These are phyloP conservation scores for Matsumyia berberina DNA, from an alignment of 2,888 invertebrate genomes.

Conservation along the genomic window DNA sequence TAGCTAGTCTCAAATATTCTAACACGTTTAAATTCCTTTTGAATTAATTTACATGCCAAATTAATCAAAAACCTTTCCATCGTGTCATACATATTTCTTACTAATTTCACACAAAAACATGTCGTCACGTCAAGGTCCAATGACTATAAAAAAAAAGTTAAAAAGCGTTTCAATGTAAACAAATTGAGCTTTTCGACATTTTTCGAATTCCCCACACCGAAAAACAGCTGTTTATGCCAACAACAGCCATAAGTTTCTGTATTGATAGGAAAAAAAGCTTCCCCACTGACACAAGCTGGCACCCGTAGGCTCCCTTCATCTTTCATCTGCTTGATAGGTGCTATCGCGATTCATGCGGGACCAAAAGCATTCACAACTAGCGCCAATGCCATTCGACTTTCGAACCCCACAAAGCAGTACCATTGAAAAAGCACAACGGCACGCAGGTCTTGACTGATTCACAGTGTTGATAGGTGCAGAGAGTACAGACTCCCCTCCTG, in stretches of 20 bases:
- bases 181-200: slow-evolving; percentile 31
- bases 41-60: not conserved
- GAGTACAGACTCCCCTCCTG: slow-evolving; percentile 41
- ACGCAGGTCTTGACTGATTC: slow-evolving; percentile 65
- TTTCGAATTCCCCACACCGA: slow-evolving; percentile 29
- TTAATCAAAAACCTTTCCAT: slow-evolving; percentile 7
- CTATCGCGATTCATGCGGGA: slow-evolving; percentile 3
- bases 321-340: not conserved
- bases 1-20: too few relatives aligned
- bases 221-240: slow-evolving; percentile 52
- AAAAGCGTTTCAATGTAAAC: slow-evolving; percentile 16
- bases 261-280: slow-evolving; percentile 47
- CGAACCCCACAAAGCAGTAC: slow-evolving; percentile 49
- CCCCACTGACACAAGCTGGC: slow-evolving; percentile 5
- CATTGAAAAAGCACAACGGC: slow-evolving; percentile 62
- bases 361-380: slow-evolving; percentile 19
- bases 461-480: slow-evolving; percentile 32
- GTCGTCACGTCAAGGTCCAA: slow-evolving; percentile 13
- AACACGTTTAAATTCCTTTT: not conserved
- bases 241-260: not conserved
- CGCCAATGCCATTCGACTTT: slow-evolving; percentile 49
- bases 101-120: not conserved
- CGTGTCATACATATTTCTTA: slow-evolving; percentile 8
- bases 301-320: not conserved
- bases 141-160: not conserved